A percentile compares a stretch with the other conserved stretches of the same genome.
Evolutionary conservation across 2,113 vertebrate genomes (phyloP).

Genomic region (Phasianus colchicus): DNA sequence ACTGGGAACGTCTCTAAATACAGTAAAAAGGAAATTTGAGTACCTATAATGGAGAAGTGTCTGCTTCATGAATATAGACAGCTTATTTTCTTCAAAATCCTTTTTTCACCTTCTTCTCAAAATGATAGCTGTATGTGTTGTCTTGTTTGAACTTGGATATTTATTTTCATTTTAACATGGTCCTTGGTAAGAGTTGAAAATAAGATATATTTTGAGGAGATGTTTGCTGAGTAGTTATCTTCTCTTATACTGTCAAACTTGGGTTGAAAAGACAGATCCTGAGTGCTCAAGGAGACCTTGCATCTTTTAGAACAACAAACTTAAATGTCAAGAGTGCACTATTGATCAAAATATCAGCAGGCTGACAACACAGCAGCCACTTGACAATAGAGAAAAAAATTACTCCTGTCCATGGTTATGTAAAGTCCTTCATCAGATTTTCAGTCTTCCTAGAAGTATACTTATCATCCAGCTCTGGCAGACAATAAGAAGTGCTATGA

Average conservation of each 20-base stretch:
- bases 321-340: background rate
- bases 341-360: conserved; percentile 42
- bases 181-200: conserved; percentile 15
- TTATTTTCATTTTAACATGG: conserved; percentile 8
- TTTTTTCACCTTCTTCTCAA: conserved; percentile 3
- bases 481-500: conserved; percentile 31
- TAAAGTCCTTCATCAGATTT: conserved; percentile 12
- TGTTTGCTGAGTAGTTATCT: conserved; percentile 1
- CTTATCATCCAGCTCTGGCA: background rate
- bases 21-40: background rate
- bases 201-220: background rate
- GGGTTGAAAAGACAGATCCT: conserved; percentile 18
- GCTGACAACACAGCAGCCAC: conserved; percentile 1
- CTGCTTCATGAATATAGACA: conserved; percentile 46
- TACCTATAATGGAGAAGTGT: background rate
- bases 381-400: conserved; percentile 2
- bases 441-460: background rate
- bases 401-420: background rate
- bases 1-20: background rate
- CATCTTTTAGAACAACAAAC: background rate
- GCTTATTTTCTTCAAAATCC: conserved; percentile 3
- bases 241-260: background rate
- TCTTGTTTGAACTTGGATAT: background rate
- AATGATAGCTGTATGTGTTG: background rate
- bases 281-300: background rate